Evolutionary conservation across 2,797 vertebrate genomes (phyloP), one percentile per base, ranked within the genome.

Genomic region (Odontamblyopus rebecca): DNA sequence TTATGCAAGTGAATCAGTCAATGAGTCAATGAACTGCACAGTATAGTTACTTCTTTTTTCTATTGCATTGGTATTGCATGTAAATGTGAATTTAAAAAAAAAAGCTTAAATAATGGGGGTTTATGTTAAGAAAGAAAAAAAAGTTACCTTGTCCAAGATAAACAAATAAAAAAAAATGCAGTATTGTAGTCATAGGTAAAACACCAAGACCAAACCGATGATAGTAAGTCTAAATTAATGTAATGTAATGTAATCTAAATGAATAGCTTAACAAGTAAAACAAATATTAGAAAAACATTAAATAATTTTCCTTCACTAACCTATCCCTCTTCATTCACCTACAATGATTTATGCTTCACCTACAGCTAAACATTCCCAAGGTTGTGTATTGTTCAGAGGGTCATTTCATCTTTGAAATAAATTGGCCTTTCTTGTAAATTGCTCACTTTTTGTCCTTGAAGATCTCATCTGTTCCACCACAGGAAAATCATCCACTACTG

Each of bases 291-390:
- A 26, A 57, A 48, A 57, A 26, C 9, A 57, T 57, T 27, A 12
- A 13, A 54, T 54, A 1, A 26, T 56, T 57, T 38, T 27, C 23
- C 54, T 26, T 56, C 23, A 13, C 54, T 57, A 26, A 57, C 23
- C 23, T 9, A 12, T 26, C 19, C n/a, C 53, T 56, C 7, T 56
- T 56, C 8, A 26, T 89, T 80, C 71, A 74, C 56, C 70, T 75
- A 44, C 66, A 67, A 51, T 88, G 84, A 86, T 66, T 50, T 70
- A 79, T 83, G 74, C 15, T 67, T 81, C 50, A 78, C 68, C 74
- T 57, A 29, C 27, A 6, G 71, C 67, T 30, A 16, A 44, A 70
- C 54, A 61, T 63, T 67, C 66, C 13, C 63, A 74, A 85, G 77
- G 65, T 81, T 61, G 68, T 77, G 76, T 71, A 74, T 79, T 78